Base-by-base conservation (phyloP, 1,140 invertebrate genomes). In the Onthophagus taurus region DNA sequence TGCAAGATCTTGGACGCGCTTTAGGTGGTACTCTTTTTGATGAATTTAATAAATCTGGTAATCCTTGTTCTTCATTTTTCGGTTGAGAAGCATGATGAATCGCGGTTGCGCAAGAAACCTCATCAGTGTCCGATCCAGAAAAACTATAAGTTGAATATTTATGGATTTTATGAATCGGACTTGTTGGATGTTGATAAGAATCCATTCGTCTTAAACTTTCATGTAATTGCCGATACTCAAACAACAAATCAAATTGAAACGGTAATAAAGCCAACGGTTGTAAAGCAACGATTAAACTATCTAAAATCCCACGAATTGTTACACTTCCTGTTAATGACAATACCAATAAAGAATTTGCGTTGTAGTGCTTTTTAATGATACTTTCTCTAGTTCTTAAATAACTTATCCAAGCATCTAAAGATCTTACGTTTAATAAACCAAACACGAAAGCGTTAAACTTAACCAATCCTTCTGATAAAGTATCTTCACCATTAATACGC, bases 361-460 rank as follows among this genome's bases (percentile, higher is more conserved):
- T 76, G 58, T 90, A 92, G 60, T 89, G 85, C 54, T 85, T 87
- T 13, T 77, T 75, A n/a, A 89, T 65, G 7, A 90, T 74, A 8
- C 80, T 81, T 63, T 90, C 86, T 38, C 85, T 74, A 2, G 85
- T 86, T 49, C 83, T 74, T 9, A 90, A 67, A 55, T 88, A 89
- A 14, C 82, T 81, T 46, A 88, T 74, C 85, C 87, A 92, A 18
- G 85, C 85, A 54, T 89, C 86, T 50, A 92, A 66, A 30, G 85
- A 83, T 34, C 83, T 72, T 0, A 64, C 62, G 82, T 91, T 93
- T n/a, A 91, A 68, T 38, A 93, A 68, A 24, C 87, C 88, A 65
- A 89, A 81, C 47, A 91, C 78, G 63, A 93, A 91, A 38, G 87
- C 87, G 64, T 90, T 88, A 59, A 93, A 90, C 60, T 89, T 90